Conservation (phyloP, 35 echinoderm and acorn worm species). For the Heliocidaris erythrogramma region DNA sequence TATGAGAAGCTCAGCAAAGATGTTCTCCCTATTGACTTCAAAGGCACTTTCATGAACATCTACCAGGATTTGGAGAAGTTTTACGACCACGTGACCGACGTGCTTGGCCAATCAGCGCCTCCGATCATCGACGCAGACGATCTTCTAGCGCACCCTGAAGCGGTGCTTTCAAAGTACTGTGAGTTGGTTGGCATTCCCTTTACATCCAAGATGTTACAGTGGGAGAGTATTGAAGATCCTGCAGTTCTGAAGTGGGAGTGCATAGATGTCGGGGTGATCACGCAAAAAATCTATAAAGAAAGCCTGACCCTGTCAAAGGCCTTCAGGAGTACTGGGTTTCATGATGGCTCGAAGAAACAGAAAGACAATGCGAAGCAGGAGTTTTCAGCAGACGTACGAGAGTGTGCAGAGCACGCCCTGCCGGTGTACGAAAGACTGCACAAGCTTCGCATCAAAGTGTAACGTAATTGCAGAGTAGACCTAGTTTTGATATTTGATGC, state of each 20-base stretch:
- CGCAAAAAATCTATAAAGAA: not conserved
- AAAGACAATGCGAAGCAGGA: not conserved
- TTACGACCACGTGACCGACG: not conserved
- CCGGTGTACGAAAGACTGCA: slow-evolving; percentile 13
- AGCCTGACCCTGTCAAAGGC: not conserved
- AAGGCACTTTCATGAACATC: not conserved
- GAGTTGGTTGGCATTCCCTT: not conserved
- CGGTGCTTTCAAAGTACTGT: not conserved
- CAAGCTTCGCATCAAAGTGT: not conserved
- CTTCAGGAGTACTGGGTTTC: not conserved
- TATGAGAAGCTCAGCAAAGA: not conserved
- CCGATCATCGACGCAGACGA: slow-evolving; percentile 18
- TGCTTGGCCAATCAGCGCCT: not conserved
- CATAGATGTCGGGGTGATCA: not conserved
- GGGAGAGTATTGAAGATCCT: not conserved
- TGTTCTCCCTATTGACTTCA: not conserved
- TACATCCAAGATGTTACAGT: not conserved
- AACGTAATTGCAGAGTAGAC: not conserved
- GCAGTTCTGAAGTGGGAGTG: not conserved
- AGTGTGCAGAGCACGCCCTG: not conserved
- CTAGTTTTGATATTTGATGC: too few relatives aligned
- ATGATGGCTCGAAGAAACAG: not conserved
- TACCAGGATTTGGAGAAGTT: not conserved
- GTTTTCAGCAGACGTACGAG: not conserved
- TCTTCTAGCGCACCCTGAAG: not conserved